Conservation (phyloP, 1,140 invertebrate species). For the Sycophila sp. region DNA sequence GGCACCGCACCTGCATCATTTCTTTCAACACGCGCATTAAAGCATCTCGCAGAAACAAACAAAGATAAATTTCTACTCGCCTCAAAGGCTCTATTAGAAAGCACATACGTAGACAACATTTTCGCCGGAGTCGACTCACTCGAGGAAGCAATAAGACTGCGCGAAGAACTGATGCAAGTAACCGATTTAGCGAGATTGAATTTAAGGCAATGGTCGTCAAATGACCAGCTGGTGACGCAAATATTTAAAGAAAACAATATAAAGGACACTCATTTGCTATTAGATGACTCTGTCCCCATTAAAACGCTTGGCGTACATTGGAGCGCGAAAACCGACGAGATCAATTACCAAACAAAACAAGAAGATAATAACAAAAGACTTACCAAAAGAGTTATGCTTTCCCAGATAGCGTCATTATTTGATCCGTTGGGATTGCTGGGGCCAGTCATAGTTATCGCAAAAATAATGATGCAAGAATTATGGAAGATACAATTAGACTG, state of each 20-base stretch:
- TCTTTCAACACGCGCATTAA: background rate
- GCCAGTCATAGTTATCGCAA: background rate
- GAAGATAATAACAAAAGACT: background rate
- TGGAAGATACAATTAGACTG: background rate
- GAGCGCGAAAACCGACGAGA: background rate
- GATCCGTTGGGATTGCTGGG: slow-evolving; percentile 3
- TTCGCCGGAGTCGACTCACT: background rate
- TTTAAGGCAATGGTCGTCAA: slow-evolving; percentile 1
- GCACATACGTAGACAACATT: slow-evolving; percentile 14
- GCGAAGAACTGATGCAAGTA: background rate
- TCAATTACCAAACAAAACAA: background rate
- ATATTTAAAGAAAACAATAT: background rate
- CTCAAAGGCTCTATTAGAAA: background rate
- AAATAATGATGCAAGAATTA: slow-evolving; percentile 1
- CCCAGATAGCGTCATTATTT: slow-evolving; percentile 42
- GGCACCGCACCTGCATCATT: slow-evolving; percentile 7
- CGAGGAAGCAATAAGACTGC: background rate
- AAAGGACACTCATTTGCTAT: background rate
- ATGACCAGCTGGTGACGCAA: background rate
- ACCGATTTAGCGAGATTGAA: background rate
- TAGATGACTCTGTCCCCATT: background rate
- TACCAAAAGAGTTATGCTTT: slow-evolving; percentile 9
- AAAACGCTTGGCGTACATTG: background rate
- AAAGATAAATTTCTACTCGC: background rate
- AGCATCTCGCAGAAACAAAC: background rate